These are phyloP conservation scores for Hyperoplus immaculatus DNA, from an alignment of 2,797 vertebrate genomes.

Conservation along the genomic window DNA sequence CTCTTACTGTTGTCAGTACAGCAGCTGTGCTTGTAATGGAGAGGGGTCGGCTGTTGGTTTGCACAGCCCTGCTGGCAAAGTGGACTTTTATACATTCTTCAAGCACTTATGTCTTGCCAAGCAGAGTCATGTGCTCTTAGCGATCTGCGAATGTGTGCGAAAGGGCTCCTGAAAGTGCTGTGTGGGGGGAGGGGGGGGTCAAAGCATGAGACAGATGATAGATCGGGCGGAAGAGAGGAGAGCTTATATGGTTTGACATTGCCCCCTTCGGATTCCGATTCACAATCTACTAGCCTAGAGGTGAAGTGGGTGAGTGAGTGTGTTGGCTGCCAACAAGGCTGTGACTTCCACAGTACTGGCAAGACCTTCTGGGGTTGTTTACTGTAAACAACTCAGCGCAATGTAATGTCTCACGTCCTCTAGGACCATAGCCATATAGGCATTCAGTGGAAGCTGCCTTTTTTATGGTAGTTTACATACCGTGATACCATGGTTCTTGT, in stretches of 20 bases:
- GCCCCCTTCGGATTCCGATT: constrained; percentile 43
- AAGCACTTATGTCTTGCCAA: constrained; percentile 66
- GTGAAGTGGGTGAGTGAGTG: constrained; percentile 35
- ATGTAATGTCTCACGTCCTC: constrained; percentile 52
- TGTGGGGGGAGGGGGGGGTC: constrained; percentile 41
- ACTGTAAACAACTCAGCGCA: constrained; percentile 70
- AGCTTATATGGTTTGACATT: constrained; percentile 52
- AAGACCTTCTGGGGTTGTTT: constrained; percentile 58
- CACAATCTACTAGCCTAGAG: constrained; percentile 24
- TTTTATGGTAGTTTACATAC: constrained; percentile 31
- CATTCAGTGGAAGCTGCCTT: constrained; percentile 4
- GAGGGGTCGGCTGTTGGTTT: constrained; percentile 18
- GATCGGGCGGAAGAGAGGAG: constrained; percentile 36
- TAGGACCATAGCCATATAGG: constrained; percentile 21
- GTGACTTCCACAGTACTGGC: constrained; percentile 49
- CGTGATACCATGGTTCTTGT: neutral
- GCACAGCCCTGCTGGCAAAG: constrained; percentile 34
- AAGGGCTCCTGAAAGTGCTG: constrained; percentile 61
- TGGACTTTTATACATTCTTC: constrained; percentile 74
- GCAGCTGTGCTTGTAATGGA: constrained; percentile 46
- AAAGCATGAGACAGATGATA: constrained; percentile 34
- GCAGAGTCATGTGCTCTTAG: constrained; percentile 69
- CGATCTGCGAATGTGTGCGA: constrained; percentile 63
- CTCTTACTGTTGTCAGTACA: constrained; percentile 31
- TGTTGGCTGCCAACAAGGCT: constrained; percentile 32